These are phyloP conservation scores for Rhea americana DNA, from an alignment of 2,113 vertebrate genomes.

Conservation along the genomic window DNA sequence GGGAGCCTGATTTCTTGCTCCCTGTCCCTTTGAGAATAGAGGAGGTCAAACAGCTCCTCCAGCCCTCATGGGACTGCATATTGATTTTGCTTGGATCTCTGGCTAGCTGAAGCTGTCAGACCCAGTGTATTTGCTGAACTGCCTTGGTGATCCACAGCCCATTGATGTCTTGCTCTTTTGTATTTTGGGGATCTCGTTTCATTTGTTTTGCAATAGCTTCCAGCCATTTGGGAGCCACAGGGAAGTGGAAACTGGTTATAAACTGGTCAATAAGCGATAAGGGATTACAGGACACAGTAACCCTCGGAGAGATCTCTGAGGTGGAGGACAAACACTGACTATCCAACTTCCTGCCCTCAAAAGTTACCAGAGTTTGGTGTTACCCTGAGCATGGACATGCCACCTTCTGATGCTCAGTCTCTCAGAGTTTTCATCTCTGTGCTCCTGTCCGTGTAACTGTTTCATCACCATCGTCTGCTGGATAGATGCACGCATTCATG, in stretches of 20 bases:
- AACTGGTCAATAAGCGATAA: background rate
- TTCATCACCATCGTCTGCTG: background rate
- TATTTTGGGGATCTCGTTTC: background rate
- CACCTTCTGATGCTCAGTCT: background rate
- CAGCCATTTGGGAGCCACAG: background rate
- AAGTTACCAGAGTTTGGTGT: background rate
- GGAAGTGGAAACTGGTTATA: background rate
- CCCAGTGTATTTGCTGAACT: background rate
- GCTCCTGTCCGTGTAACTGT: background rate
- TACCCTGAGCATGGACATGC: background rate
- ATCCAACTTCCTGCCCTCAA: background rate
- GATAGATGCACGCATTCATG: background rate
- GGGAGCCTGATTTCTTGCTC: constrained; percentile 24
- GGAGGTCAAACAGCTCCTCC: background rate
- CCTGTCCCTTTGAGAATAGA: background rate
- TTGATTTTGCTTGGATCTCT: background rate
- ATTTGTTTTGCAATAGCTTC: background rate
- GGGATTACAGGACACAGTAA: background rate
- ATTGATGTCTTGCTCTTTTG: constrained; percentile 8
- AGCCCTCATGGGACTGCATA: background rate
- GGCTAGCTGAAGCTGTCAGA: background rate
- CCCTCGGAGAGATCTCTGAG: background rate
- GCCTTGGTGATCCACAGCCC: background rate
- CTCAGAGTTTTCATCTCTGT: background rate
- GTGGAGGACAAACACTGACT: background rate